These are phyloP conservation scores for Lapara coniferarum DNA, from an alignment of 2,888 invertebrate species.

Conservation along the genomic window DNA sequence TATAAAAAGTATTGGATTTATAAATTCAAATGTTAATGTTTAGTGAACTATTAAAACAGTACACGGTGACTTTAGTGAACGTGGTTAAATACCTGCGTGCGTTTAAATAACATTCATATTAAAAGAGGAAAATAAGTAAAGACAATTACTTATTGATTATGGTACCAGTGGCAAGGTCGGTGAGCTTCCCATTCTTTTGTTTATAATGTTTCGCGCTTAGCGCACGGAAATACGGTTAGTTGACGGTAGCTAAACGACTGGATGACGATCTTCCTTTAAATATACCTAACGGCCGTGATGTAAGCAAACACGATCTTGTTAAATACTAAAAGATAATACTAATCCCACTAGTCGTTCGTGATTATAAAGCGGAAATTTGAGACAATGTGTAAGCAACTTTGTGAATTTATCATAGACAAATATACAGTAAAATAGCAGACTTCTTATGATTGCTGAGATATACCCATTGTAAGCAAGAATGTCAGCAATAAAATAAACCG, in stretches of 20 bases:
- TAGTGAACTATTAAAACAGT: constrained; percentile 3
- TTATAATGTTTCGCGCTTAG: constrained; percentile 63
- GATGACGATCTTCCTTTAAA: constrained; percentile 67
- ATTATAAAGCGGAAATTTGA: constrained; percentile 29
- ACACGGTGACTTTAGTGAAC: not conserved
- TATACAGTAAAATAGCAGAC: constrained; percentile 38
- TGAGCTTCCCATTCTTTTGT: constrained; percentile 74
- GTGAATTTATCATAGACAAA: constrained; percentile 35
- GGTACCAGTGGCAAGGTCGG: constrained; percentile 60
- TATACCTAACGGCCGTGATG: constrained; percentile 61
- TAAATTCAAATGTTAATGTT: too few species aligned
- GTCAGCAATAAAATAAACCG: constrained; percentile 58
- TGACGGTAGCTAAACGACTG: constrained; percentile 74
- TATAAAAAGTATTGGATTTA: too few species aligned
- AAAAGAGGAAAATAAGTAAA: constrained; percentile 46
- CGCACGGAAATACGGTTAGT: constrained; percentile 78
- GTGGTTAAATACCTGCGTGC: constrained; percentile 27
- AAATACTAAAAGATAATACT: constrained; percentile 60
- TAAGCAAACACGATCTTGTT: constrained; percentile 53
- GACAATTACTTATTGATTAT: constrained; percentile 53
- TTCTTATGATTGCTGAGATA: constrained; percentile 50
- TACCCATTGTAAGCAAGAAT: constrained; percentile 49
- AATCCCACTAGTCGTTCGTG: constrained; percentile 50
- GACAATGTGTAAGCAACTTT: constrained; percentile 42
- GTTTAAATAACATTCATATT: constrained; percentile 40